Evolutionary conservation across 2,888 invertebrate species (phyloP).

Genomic region (Pyrrhopygopsis socrates): DNA sequence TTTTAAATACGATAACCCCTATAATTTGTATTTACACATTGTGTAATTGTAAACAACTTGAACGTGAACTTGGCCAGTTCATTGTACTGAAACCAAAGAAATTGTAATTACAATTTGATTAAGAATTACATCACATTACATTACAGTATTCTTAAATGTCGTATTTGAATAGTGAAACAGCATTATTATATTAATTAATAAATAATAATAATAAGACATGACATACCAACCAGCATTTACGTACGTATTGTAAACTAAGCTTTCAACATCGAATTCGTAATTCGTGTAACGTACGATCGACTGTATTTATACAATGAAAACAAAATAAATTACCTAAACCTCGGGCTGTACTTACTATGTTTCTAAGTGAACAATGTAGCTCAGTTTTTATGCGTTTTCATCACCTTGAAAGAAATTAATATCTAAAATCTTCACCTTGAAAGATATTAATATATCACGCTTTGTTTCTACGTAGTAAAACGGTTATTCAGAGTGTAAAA

Average conservation of each 20-base stretch:
- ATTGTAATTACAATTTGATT: neutral
- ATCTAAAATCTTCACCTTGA: too few relatives aligned
- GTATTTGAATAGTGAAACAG: constrained; percentile 87
- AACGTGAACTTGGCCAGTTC: constrained; percentile 1
- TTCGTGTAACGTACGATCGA: constrained; percentile 89
- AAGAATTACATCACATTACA: constrained; percentile 13
- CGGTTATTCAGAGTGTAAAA: too few relatives aligned
- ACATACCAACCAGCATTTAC: constrained; percentile 93
- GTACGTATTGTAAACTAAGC: constrained; percentile 88
- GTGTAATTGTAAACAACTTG: constrained; percentile 21
- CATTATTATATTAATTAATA: constrained; percentile 72
- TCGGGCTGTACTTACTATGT: too few relatives aligned
- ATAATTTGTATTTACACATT: constrained; percentile 6
- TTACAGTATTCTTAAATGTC: constrained; percentile 30
- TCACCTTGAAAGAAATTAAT: too few relatives aligned
- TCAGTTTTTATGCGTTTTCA: too few relatives aligned
- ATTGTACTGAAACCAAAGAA: constrained; percentile 50
- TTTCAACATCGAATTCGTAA: constrained; percentile 87
- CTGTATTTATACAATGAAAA: constrained; percentile 91
- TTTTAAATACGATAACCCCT: constrained; percentile 52
- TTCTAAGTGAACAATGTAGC: too few relatives aligned
- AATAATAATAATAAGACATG: constrained; percentile 87
- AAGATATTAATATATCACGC: too few relatives aligned
- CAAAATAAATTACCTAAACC: constrained; percentile 92
- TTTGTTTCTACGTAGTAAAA: too few relatives aligned